These are phyloP conservation scores for Epizoanthus ramosus DNA, from an alignment of 92 coral and sea anemone species.

Conservation along the genomic window DNA sequence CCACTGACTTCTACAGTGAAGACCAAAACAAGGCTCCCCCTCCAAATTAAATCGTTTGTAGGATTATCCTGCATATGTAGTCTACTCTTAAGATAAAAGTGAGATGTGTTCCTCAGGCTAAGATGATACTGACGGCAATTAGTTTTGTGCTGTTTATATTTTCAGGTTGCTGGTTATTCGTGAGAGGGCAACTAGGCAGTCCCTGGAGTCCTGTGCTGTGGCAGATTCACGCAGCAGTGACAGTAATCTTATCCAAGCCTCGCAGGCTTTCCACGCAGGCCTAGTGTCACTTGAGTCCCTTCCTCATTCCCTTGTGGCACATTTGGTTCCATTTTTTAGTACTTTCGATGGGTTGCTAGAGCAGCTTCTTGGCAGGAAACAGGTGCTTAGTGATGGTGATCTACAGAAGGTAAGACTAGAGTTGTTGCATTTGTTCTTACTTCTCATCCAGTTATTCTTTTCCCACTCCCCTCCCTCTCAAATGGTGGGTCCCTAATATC, in stretches of 20 bases:
- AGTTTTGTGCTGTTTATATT: neutral
- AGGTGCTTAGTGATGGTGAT: conserved; percentile 49
- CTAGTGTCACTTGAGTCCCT: conserved; percentile 67
- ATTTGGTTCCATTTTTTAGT: conserved; percentile 78
- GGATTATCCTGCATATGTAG: too few relatives aligned
- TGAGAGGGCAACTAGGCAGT: neutral
- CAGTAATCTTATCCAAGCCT: neutral
- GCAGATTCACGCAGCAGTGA: neutral
- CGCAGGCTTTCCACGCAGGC: conserved; percentile 47
- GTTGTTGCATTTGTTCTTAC: neutral
- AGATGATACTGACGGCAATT: too few relatives aligned
- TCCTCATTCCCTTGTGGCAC: conserved; percentile 86
- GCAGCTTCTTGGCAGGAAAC: conserved; percentile 38
- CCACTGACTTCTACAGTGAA: too few relatives aligned
- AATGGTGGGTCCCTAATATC: too few relatives aligned
- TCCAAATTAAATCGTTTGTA: too few relatives aligned
- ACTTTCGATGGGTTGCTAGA: conserved; percentile 54
- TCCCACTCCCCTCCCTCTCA: too few relatives aligned
- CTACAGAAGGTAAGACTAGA: conserved; percentile 62
- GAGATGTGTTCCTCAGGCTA: too few relatives aligned
- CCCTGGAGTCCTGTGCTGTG: neutral
- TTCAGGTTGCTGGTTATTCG: conserved; percentile 21
- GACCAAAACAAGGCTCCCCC: too few relatives aligned
- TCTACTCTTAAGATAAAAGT: too few relatives aligned
- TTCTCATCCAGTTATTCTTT: neutral